Evolutionary conservation across 2,797 vertebrate genomes (phyloP), one percentile per base, ranked within the genome.

Genomic region (Poeciliopsis turneri): DNA sequence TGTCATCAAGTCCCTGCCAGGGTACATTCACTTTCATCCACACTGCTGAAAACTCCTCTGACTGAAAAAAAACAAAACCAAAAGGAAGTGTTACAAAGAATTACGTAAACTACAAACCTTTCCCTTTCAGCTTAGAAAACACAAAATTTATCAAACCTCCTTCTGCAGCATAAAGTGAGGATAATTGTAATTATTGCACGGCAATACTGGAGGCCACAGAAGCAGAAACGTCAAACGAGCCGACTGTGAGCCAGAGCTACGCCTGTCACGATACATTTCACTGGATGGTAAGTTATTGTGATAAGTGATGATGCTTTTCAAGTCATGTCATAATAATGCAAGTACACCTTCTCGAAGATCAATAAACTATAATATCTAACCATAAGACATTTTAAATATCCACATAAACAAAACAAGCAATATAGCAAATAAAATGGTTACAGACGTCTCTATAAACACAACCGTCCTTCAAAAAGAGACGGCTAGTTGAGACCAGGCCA

Each of bases 1-100:
- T 79, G 68, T 82, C 80, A 82, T 77, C 61, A n/a, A 79, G 70
- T 74, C 76, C 49, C 41, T 51, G 72, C 76, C 43, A 64, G 25
- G n/a, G 36, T 20, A 57, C 49, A 13, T 82, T 75, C 11, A 11
- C 74, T 72, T 81, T 81, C 71, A 80, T 79, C 69, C 51, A 57
- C 41, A 73, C 78, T 75, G 77, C 49, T 49, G 33, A 76, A 74
- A 71, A 43, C 55, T 57, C 55, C 59, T 74, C 43, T 53, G 28
- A 33, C 78, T 68, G 13, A 72, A 47, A 47, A 33, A 77, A 78
- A 74, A 25, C 0, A 12, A n/a, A 78, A 80, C 74, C 46, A 1
- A 11, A 72, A 51, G 13, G 47, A 82, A 76, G 57, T 33, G 36
- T 72, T 18, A 57, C 16, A 20, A 30, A 74, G 5, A 20, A n/a